Conservation (phyloP, 37 sponge, comb jelly and placozoan genomes). For the Ianthella basta region DNA sequence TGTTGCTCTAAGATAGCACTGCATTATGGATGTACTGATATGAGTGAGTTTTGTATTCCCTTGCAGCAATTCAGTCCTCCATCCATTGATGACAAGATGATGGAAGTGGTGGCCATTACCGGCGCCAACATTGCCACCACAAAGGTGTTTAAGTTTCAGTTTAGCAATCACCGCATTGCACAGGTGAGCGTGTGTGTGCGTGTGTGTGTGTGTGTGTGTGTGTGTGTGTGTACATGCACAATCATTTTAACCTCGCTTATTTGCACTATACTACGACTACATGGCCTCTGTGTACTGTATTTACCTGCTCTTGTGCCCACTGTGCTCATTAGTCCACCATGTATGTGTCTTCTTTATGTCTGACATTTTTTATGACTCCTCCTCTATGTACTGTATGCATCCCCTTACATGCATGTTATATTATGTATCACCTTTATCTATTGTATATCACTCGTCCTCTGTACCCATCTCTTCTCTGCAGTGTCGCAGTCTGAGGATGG, state of each 20-base stretch:
- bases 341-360: too few species aligned
- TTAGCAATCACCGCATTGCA: conserved; percentile 60
- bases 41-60: not conserved
- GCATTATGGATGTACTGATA: not conserved
- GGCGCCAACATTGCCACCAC: conserved; percentile 83
- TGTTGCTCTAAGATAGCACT: too few species aligned
- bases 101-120: conserved; percentile 93
- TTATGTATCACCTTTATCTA: too few species aligned
- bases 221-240: not conserved
- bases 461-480: conserved; percentile 20
- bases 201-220: not conserved
- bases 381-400: not conserved
- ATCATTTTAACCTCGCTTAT: not conserved
- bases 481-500: conserved; percentile 76
- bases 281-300: too few species aligned
- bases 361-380: not conserved
- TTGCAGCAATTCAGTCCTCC: conserved; percentile 83
- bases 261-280: too few species aligned
- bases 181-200: conserved; percentile 15
- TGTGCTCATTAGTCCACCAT: too few species aligned
- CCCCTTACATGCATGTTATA: too few species aligned
- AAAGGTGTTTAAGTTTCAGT: conserved; percentile 76
- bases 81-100: conserved; percentile 87
- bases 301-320: too few species aligned
- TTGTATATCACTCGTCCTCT: too few species aligned